Base-by-base conservation (phyloP, 2,113 vertebrate species). In the Ictalurus punctatus region DNA sequence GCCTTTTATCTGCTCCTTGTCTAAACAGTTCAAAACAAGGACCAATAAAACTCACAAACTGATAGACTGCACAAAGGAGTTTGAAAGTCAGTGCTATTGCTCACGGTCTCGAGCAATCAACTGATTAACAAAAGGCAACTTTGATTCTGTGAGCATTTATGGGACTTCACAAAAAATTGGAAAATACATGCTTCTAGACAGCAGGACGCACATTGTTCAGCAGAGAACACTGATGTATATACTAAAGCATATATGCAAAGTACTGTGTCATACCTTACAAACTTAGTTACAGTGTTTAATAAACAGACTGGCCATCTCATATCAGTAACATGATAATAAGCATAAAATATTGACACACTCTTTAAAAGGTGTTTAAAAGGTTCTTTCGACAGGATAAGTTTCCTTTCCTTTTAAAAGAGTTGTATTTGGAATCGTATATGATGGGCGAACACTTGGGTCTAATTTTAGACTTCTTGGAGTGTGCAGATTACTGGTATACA, bases 1-100 rank as follows among this genome's bases (percentile, higher is more conserved):
- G 52, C 52, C 81, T 91, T 84, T 87, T 65, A 87, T 88, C 44
- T 40, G 83, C 34, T 69, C n/a, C 82, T 83, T 85, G 56, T 89
- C 76, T 69, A 48, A 84, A 44, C 58, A 67, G 59, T 58, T 78
- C 74, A 58, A 84, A 59, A 69, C 30, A 40, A 84, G n/a, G 9
- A 37, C 21, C 59, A 27, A 61, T 89, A 78, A 83, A 61, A 82
- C 16, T 83, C 44, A 61, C 21, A 58, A 83, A 83, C 81, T 23
- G 80, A 56, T 56, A 81, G 52, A 81, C 52, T 34, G 44, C 73
- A 40, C 7, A 56, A 74, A 74, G 67, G 69, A 76, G 81, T 67
- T 37, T 61, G 44, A 37, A 76, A 61, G 27, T 40, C 48, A 9
- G 40, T 30, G 65, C 63, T 34, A 40, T 23, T 85, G 67, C 52